Base-by-base conservation (phyloP, 2,113 vertebrate genomes). In the Syrmaticus mikado region DNA sequence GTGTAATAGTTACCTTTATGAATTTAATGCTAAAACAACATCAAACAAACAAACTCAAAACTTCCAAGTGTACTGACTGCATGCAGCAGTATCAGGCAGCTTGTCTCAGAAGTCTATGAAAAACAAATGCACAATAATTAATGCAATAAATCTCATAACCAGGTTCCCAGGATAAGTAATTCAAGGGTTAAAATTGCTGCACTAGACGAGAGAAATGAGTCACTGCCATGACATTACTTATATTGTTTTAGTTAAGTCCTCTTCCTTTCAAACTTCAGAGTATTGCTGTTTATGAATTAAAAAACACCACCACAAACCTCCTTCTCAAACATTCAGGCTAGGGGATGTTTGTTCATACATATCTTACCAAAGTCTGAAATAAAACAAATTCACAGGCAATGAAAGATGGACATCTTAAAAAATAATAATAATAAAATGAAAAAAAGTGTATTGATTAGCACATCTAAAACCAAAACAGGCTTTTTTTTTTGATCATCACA, bases 181-280 rank as follows among this genome's bases (percentile, higher is more conserved):
- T 70, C 86, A 89, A 80, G n/a, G 40, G 7, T 75, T 82, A 92
- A 83, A 93, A 76, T 43, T 34, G 70, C 12, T 38, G 64, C 70
- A 76, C 81, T 11, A 88, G 32, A 22, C 87, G 64, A 72, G 48
- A 92, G 80, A 13, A 73, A 20, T 74, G 86, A 43, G 8, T 52
- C 30, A 78, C 52, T 92, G 61, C 61, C 32, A 50, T 57, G 64
- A 90, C 36, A 65, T 70, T 73, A 86, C 82, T 57, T 70, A 68
- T 24, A 82, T 92, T 86, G 43, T 94, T 94, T 93, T 85, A 86
- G 81, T 73, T 84, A 83, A 79, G 73, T 91, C 58, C 45, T 67
- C 19, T 73, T 62, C 73, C 27, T 78, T 82, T 82, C 38, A 92
- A 88, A 92, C 45, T 38, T 64, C 71, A 85, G 53, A 12, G 19